These are phyloP conservation scores for Cheilosia soror DNA, from an alignment of 2,888 invertebrate species.

Conservation along the genomic window DNA sequence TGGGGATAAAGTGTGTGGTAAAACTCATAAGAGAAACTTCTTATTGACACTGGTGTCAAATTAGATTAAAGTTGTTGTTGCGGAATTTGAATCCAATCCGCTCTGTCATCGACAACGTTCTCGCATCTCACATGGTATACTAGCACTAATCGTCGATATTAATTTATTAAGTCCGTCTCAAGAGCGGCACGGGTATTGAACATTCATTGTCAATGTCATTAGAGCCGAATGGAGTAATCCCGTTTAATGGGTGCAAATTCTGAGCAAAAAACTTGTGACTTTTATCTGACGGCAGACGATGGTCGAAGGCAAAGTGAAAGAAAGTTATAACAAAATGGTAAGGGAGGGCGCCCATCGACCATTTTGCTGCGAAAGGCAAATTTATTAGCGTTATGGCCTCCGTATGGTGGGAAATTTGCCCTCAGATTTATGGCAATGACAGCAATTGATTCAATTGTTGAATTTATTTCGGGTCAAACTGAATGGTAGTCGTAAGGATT, in stretches of 20 bases:
- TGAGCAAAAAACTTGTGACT: constrained; percentile 16
- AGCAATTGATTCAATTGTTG: constrained; percentile 43
- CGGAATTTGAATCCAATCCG: background rate
- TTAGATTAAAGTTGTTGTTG: constrained; percentile 19
- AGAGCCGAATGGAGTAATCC: constrained; percentile 48
- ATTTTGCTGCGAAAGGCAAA: constrained; percentile 16
- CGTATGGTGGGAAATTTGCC: constrained; percentile 32
- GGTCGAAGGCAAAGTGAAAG: constrained; percentile 1
- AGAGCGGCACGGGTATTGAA: background rate
- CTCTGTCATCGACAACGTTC: background rate
- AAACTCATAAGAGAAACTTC: constrained; percentile 14
- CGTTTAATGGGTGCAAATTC: constrained; percentile 49
- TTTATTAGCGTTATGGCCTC: constrained; percentile 46
- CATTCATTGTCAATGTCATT: constrained; percentile 33
- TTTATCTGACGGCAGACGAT: constrained; percentile 6
- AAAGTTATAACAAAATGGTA: constrained; percentile 27
- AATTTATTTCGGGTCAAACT: constrained; percentile 33
- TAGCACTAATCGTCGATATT: background rate
- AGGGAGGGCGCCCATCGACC: constrained; percentile 6
- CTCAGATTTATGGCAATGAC: constrained; percentile 31
- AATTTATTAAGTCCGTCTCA: background rate
- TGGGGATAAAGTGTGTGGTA: constrained; percentile 2
- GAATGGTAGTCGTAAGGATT: constrained; percentile 26
- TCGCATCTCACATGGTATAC: background rate
- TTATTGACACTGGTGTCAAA: constrained; percentile 43